phyloP scores from a whole-genome alignment of 2,888 invertebrate genomes.

The Rhimphoctona megacephalus region DNA sequence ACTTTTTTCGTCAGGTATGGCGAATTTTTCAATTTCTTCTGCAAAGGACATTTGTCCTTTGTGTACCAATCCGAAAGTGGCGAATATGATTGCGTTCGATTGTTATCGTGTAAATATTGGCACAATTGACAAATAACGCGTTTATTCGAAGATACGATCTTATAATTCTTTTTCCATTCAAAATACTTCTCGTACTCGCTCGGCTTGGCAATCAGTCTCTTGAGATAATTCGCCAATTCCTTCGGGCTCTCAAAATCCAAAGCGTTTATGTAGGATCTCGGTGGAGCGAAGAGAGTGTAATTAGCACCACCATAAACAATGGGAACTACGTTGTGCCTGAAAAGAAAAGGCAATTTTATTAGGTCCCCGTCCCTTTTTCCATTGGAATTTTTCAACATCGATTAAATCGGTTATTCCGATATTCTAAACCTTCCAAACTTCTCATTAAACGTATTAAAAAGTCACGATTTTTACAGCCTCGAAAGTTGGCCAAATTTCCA shows the following conservation, averaged over 20 bases:
- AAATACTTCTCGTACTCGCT: slow-evolving; percentile 88
- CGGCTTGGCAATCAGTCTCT: slow-evolving; percentile 85
- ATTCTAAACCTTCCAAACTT: too few relatives aligned
- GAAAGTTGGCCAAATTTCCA: too few relatives aligned
- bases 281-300: slow-evolving; percentile 87
- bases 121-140: slow-evolving; percentile 87
- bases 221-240: slow-evolving; percentile 87
- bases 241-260: slow-evolving; percentile 87
- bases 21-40: slow-evolving; percentile 63
- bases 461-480: too few relatives aligned
- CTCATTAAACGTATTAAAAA: too few relatives aligned
- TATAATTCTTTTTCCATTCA: slow-evolving; percentile 87
- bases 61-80: slow-evolving; percentile 76
- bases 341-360: slow-evolving; percentile 43
- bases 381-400: too few relatives aligned
- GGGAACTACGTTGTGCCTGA: slow-evolving; percentile 86
- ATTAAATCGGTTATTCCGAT: too few relatives aligned
- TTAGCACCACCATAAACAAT: slow-evolving; percentile 90
- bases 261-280: slow-evolving; percentile 88
- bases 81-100: slow-evolving; percentile 66
- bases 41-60: slow-evolving; percentile 74
- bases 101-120: slow-evolving; percentile 84
- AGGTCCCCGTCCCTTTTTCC: not conserved
- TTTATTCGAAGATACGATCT: slow-evolving; percentile 85
- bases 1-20: slow-evolving; percentile 53